Conservation (phyloP, 1,140 invertebrate genomes). For the Gryon sp. region DNA sequence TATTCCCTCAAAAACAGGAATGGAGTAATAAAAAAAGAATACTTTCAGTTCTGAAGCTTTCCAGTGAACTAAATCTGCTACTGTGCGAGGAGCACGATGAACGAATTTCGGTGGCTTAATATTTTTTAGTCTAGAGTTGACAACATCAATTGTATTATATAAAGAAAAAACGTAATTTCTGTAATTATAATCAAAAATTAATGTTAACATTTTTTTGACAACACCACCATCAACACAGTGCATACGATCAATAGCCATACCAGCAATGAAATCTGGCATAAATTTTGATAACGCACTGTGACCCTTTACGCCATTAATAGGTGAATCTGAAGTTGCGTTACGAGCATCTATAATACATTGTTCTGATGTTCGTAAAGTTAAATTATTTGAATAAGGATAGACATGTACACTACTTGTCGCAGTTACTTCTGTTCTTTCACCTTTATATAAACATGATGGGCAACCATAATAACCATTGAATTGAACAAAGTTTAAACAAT, state of each 20-base stretch:
- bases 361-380: constrained; percentile 1
- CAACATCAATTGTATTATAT: constrained; percentile 16
- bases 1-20: constrained; percentile 8
- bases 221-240: constrained; percentile 42
- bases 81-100: constrained; percentile 14
- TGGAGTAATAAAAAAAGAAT: constrained; percentile 16
- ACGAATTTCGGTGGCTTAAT: constrained; percentile 30
- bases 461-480: constrained; percentile 47
- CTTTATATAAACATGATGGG: constrained; percentile 19
- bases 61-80: constrained; percentile 12
- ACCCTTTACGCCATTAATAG: constrained; percentile 32
- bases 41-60: constrained; percentile 28
- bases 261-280: constrained; percentile 36
- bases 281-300: constrained; percentile 1
- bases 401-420: constrained; percentile 1
- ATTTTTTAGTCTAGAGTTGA: constrained; percentile 3
- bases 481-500: constrained; percentile 40
- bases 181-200: constrained; percentile 9
- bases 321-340: constrained; percentile 1
- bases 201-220: constrained; percentile 25
- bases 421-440: constrained; percentile 2
- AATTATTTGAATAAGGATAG: constrained; percentile 20
- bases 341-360: constrained; percentile 14
- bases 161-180: constrained; percentile 23
- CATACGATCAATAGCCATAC: constrained; percentile 38